These are phyloP conservation scores for Troilus luridus DNA, from an alignment of 2,888 invertebrate species.

Conservation along the genomic window DNA sequence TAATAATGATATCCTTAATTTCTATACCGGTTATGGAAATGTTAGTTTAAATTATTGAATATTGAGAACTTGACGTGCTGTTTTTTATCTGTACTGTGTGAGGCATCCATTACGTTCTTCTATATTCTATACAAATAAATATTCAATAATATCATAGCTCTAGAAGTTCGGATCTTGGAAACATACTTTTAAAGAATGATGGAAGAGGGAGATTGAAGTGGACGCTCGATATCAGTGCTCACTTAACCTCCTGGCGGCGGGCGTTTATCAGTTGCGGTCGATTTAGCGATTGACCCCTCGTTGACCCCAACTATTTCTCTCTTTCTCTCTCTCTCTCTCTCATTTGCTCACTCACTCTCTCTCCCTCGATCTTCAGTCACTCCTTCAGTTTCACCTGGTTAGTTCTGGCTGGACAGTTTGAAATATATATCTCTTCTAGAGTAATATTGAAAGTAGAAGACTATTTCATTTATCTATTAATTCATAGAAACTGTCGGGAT, in stretches of 20 bases:
- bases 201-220: background rate
- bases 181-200: background rate
- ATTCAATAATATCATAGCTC: too few species aligned
- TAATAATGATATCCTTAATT: too few species aligned
- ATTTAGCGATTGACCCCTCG: conserved; percentile 33
- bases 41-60: too few species aligned
- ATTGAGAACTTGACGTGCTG: too few species aligned
- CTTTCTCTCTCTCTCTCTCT: background rate
- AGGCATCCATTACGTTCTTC: too few species aligned
- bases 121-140: too few species aligned
- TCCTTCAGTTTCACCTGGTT: background rate
- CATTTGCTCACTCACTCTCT: too few species aligned
- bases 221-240: background rate
- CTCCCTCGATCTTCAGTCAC: background rate
- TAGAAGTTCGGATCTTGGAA: background rate
- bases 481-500: too few species aligned
- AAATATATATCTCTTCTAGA: background rate
- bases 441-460: too few species aligned
- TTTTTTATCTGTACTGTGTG: too few species aligned
- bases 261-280: conserved; percentile 18
- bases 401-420: background rate
- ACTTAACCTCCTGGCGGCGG: background rate
- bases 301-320: background rate
- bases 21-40: too few species aligned
- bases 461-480: too few species aligned